A percentile compares a stretch with the other conserved stretches of the same genome.
These are phyloP conservation scores for Rhinichthys osculus DNA, from an alignment of 2,797 vertebrate genomes.

Conservation along the genomic window DNA sequence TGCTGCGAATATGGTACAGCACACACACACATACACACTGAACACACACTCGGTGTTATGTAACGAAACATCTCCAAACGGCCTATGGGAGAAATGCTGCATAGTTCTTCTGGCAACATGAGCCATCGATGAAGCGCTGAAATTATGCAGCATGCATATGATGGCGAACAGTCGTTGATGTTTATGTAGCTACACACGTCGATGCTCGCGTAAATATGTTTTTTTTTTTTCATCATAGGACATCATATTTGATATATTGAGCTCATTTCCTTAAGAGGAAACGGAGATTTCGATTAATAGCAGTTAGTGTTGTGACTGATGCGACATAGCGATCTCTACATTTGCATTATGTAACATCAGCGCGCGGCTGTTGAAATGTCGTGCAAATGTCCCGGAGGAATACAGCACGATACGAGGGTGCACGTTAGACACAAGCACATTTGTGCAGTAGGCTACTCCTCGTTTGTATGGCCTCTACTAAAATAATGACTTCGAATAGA, in stretches of 20 bases:
- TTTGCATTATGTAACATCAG: slow-evolving; percentile 63
- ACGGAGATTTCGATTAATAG: slow-evolving; percentile 48
- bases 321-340: slow-evolving; percentile 57
- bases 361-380: slow-evolving; percentile 66
- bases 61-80: slow-evolving; percentile 75
- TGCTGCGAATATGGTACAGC: slow-evolving; percentile 70
- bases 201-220: background rate
- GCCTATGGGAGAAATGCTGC: slow-evolving; percentile 73
- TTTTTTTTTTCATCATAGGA: background rate
- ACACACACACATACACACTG: slow-evolving; percentile 65
- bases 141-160: slow-evolving; percentile 41
- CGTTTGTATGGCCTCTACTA: background rate
- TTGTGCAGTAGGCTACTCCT: background rate
- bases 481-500: background rate
- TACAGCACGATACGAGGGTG: slow-evolving; percentile 55
- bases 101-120: slow-evolving; percentile 66
- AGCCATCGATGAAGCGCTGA: slow-evolving; percentile 48
- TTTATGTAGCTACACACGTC: background rate
- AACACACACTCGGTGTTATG: slow-evolving; percentile 72
- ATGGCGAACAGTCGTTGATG: background rate
- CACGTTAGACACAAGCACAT: slow-evolving; percentile 1
- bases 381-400: slow-evolving; percentile 66
- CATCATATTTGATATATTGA: background rate
- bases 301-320: slow-evolving; percentile 51
- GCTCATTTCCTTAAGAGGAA: slow-evolving; percentile 18